Conservation (phyloP, 2,113 vertebrate genomes). For the Accipiter cooperii region DNA sequence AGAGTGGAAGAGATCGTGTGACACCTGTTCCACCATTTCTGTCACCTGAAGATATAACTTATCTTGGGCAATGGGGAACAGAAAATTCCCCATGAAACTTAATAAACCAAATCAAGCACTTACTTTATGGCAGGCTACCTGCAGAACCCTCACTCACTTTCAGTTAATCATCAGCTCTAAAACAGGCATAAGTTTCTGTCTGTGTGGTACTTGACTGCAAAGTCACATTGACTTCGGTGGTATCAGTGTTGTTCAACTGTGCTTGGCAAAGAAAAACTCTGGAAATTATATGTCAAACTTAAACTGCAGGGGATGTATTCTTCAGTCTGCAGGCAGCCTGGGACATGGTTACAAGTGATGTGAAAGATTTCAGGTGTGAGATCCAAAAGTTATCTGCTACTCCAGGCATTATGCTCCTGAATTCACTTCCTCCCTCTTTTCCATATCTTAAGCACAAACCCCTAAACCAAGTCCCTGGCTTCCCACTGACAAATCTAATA, state of each 20-base stretch:
- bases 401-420: neutral
- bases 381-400: neutral
- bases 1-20: neutral
- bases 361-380: neutral
- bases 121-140: neutral
- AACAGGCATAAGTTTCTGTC: neutral
- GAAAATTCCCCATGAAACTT: neutral
- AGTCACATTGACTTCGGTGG: neutral
- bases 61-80: neutral
- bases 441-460: neutral
- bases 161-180: neutral
- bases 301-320: neutral
- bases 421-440: neutral
- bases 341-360: neutral
- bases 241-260: neutral
- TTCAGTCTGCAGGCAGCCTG: neutral
- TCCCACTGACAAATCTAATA: neutral
- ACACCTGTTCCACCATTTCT: neutral
- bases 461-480: neutral
- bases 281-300: neutral
- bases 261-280: neutral
- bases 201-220: neutral
- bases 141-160: neutral
- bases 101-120: neutral
- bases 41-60: neutral